phyloP scores from a whole-genome alignment of 1,140 invertebrate species.

The Steinernema feltiae region DNA sequence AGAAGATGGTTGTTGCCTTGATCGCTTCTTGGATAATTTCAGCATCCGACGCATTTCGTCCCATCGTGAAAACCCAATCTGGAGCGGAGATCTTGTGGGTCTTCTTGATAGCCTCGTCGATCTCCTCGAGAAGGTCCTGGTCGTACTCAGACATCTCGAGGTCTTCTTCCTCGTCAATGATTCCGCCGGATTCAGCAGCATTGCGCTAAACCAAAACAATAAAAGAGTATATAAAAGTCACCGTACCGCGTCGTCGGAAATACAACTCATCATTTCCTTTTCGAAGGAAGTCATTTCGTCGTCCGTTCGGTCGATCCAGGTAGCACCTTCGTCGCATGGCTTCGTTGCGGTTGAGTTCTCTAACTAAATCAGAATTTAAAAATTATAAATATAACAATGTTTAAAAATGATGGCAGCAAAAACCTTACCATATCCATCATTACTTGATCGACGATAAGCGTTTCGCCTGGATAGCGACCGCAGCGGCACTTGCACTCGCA shows the following conservation, averaged over 20 bases:
- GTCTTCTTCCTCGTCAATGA: not conserved
- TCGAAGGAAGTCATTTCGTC: conserved; percentile 8
- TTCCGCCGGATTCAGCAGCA: not conserved
- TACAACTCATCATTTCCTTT: not conserved
- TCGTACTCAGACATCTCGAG: not conserved
- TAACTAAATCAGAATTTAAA: not conserved
- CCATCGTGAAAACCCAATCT: not conserved
- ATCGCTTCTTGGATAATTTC: conserved; percentile 2
- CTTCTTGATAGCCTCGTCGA: not conserved
- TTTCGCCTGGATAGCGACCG: conserved; percentile 50
- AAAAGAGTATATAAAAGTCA: not conserved
- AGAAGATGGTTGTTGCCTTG: conserved; percentile 12
- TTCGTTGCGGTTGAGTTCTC: not conserved
- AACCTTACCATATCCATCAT: no score
- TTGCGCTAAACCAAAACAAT: not conserved
- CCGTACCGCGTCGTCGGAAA: not conserved
- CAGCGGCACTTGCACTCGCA: conserved; percentile 50
- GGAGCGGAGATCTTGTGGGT: not conserved
- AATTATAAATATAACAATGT: no score
- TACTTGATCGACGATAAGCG: conserved; percentile 52
- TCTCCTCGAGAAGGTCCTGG: not conserved
- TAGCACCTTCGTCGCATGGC: not conserved
- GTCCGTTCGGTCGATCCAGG: not conserved
- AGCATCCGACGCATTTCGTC: not conserved
- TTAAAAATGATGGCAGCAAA: no score